Evolutionary conservation across 1,140 invertebrate species (phyloP).

Genomic region (Trachelipus rathkii): DNA sequence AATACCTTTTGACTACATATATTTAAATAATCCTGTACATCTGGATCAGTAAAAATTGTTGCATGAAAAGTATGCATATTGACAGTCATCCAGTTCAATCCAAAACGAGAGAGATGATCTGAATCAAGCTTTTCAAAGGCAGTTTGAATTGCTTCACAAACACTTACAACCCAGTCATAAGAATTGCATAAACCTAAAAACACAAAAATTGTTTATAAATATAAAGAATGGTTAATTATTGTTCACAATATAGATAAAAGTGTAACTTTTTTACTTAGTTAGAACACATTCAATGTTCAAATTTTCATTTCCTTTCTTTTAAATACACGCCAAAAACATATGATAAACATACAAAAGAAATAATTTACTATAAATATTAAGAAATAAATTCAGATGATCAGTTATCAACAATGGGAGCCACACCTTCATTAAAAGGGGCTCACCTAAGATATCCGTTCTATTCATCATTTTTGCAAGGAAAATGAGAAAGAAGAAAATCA

Average conservation of each 20-base stretch:
- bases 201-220: too few species aligned
- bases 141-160: slow-evolving; percentile 56
- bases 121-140: slow-evolving; percentile 58
- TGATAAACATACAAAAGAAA: too few species aligned
- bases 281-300: too few species aligned
- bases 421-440: slow-evolving; percentile 5
- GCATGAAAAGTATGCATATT: slow-evolving; percentile 63
- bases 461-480: not conserved
- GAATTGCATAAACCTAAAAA: slow-evolving; percentile 57
- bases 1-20: slow-evolving; percentile 56
- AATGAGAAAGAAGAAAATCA: too few species aligned
- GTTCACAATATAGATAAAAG: too few species aligned
- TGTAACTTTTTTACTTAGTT: too few species aligned
- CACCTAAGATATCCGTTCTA: not conserved
- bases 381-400: not conserved
- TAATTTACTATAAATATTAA: too few species aligned
- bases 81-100: slow-evolving; percentile 61
- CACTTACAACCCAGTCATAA: slow-evolving; percentile 59
- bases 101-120: slow-evolving; percentile 58
- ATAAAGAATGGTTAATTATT: too few species aligned
- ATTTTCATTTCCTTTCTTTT: too few species aligned
- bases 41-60: slow-evolving; percentile 60
- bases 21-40: slow-evolving; percentile 59
- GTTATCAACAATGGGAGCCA: not conserved
- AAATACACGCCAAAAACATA: too few species aligned